phyloP scores from a whole-genome alignment of 1,140 invertebrate species.

The Euwallacea fornicatus region DNA sequence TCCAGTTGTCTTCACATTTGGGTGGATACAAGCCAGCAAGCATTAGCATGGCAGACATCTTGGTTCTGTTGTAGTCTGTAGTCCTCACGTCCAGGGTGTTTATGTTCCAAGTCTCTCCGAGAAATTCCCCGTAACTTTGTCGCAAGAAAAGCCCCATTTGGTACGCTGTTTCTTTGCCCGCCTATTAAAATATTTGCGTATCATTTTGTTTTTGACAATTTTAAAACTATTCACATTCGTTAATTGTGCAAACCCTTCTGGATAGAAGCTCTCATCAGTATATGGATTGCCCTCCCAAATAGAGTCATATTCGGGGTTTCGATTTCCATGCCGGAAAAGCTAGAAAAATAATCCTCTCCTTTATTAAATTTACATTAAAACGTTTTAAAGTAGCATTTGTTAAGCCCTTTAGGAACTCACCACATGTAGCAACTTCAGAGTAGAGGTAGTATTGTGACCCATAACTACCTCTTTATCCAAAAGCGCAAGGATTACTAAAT shows the following conservation, averaged over 20 bases:
- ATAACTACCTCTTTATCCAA: too few species aligned
- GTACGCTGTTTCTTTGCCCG: conserved; percentile 56
- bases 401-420: not conserved
- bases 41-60: conserved; percentile 60
- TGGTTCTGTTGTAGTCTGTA: conserved; percentile 59
- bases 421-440: not conserved
- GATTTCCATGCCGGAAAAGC: conserved; percentile 33
- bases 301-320: conserved; percentile 7
- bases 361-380: not conserved
- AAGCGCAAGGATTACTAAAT: too few species aligned
- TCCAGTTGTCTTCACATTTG: conserved; percentile 50
- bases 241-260: conserved; percentile 25
- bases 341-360: not conserved
- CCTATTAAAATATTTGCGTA: conserved; percentile 8
- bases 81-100: conserved; percentile 57
- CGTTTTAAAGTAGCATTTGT: too few species aligned
- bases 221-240: conserved; percentile 32
- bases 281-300: conserved; percentile 11
- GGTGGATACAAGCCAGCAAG: conserved; percentile 61
- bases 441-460: not conserved
- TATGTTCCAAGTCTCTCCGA: conserved; percentile 53
- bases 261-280: conserved; percentile 28
- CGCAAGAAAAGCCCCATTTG: conserved; percentile 64
- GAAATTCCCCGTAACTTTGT: conserved; percentile 61
- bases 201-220: not conserved